Conservation (phyloP, 2,797 vertebrate species). For the Phalloptychus januarius region DNA sequence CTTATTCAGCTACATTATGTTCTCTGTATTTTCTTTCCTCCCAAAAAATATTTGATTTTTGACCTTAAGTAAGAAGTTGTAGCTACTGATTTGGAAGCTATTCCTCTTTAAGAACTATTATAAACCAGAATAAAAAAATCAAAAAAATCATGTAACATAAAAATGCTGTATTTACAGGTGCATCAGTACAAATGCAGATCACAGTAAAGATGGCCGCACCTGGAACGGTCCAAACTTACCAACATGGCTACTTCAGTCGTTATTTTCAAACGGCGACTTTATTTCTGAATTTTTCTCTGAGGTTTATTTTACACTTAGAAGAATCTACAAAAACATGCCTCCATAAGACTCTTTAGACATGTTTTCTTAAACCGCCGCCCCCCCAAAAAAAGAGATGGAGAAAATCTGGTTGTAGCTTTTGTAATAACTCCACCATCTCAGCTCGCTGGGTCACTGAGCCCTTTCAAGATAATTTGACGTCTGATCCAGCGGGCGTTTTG, state of each 20-base stretch:
- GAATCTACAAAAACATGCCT: not conserved
- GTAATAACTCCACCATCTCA: not conserved
- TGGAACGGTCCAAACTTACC: not conserved
- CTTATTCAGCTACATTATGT: too few relatives aligned
- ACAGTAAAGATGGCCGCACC: not conserved
- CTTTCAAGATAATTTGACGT: constrained; percentile 17
- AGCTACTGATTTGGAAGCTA: too few relatives aligned
- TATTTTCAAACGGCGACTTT: not conserved
- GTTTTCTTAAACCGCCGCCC: too few relatives aligned
- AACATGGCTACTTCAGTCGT: not conserved
- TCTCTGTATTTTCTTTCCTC: not conserved
- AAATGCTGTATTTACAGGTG: not conserved
- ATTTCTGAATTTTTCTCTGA: not conserved
- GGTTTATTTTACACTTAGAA: not conserved
- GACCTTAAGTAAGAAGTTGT: not conserved
- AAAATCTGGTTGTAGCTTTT: not conserved
- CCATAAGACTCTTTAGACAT: not conserved
- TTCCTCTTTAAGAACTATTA: not conserved
- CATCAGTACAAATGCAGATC: not conserved
- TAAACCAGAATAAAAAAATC: not conserved
- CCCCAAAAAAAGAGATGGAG: not conserved
- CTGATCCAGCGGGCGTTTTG: not conserved
- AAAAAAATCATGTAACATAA: not conserved
- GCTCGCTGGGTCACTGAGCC: constrained; percentile 1
- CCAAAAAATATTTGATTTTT: not conserved